Evolutionary conservation across 2,888 invertebrate species (phyloP).

Genomic region (Barypeithes pellucidus): DNA sequence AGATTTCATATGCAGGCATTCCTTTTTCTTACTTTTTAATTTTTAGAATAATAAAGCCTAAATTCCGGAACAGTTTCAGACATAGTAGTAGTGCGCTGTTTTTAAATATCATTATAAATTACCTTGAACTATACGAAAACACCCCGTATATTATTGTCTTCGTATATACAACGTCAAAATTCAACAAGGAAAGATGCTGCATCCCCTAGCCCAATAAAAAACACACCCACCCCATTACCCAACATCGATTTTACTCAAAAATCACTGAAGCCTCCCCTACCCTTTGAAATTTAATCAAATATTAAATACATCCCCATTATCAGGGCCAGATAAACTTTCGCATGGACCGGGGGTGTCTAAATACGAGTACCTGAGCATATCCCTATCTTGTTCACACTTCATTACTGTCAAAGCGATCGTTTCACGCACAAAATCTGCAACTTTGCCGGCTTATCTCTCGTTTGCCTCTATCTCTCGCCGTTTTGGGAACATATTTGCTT

Average conservation of each 20-base stretch:
- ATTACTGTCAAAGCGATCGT: conserved; percentile 53
- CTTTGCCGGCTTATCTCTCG: conserved; percentile 42
- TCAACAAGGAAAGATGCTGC: too few relatives aligned
- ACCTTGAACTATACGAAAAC: too few relatives aligned
- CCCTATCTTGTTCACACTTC: conserved; percentile 53
- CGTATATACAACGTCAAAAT: too few relatives aligned
- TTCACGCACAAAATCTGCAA: conserved; percentile 49
- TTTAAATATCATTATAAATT: too few relatives aligned
- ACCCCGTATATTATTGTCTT: too few relatives aligned
- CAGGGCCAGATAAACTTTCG: conserved; percentile 47
- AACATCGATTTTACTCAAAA: conserved; percentile 35
- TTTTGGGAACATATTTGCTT: conserved; percentile 27
- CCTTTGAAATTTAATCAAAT: conserved; percentile 47
- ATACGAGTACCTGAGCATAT: conserved; percentile 48
- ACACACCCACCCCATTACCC: conserved; percentile 13
- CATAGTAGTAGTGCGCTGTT: too few relatives aligned
- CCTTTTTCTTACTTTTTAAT: too few relatives aligned
- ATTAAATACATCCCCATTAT: conserved; percentile 48
- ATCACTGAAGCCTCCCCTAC: conserved; percentile 21
- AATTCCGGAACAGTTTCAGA: too few relatives aligned
- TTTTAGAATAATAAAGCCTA: too few relatives aligned
- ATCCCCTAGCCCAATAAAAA: not conserved
- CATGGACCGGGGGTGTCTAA: conserved; percentile 27
- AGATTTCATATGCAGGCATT: too few relatives aligned
- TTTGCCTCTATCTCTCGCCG: conserved; percentile 25